Percentiles rank a stretch among this genome's conserved stretches.
Conservation (phyloP, 2,113 vertebrate genomes). For the rat (Rattus norvegicus) region DNA sequence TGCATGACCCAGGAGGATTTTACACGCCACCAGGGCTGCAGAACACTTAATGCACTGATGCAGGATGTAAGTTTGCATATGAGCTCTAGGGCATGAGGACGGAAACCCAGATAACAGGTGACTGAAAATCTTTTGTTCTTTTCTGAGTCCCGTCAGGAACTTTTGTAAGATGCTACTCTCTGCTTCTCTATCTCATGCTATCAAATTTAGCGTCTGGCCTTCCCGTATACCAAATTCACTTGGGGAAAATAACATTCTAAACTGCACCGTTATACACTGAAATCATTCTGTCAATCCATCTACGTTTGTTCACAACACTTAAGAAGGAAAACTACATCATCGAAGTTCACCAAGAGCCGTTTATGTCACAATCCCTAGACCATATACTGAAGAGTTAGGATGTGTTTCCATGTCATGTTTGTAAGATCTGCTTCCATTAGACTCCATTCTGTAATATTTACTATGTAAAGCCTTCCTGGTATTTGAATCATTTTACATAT, state of each 20-base stretch:
- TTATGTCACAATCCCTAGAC: constrained; percentile 43
- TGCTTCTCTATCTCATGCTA: not conserved
- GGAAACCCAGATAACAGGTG: not conserved
- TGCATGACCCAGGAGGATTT: not conserved
- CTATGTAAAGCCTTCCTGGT: constrained; percentile 63
- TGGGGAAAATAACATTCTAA: constrained; percentile 52
- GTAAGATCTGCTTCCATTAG: constrained; percentile 40
- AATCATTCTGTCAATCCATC: constrained; percentile 48
- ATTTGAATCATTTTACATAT: constrained; percentile 70
- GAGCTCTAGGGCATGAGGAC: not conserved
- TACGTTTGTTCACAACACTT: constrained; percentile 61
- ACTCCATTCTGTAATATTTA: constrained; percentile 27
- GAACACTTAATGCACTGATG: not conserved
- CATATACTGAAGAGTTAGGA: constrained; percentile 34
- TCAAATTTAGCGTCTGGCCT: constrained; percentile 21
- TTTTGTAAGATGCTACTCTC: not conserved
- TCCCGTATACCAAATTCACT: not conserved
- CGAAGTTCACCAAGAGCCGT: constrained; percentile 46
- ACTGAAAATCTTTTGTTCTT: not conserved
- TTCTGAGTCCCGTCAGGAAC: constrained; percentile 18
- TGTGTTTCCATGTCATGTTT: constrained; percentile 53
- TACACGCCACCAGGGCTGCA: not conserved
- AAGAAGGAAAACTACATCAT: constrained; percentile 42
- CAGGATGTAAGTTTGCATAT: not conserved
- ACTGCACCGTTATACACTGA: constrained; percentile 44